phyloP scores from a whole-genome alignment of 2,888 invertebrate species.

The Ischnus inquisitorius region DNA sequence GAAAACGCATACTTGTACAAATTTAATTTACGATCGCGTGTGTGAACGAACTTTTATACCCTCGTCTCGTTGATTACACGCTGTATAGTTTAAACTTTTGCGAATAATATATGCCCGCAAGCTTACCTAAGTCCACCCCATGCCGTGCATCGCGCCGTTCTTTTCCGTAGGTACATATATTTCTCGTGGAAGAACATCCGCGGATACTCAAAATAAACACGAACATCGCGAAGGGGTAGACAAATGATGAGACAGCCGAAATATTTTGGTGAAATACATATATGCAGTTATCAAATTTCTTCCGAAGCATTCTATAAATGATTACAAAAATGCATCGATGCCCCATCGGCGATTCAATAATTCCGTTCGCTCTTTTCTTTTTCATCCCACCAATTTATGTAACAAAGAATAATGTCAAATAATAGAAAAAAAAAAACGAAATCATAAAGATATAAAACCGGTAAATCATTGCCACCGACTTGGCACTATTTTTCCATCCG shows the following conservation, averaged over 20 bases:
- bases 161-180: not conserved
- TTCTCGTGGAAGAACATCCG: not conserved
- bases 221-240: not conserved
- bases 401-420: too few relatives aligned
- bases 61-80: not conserved
- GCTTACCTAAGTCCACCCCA: not conserved
- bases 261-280: not conserved
- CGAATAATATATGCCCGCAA: not conserved
- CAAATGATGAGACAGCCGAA: not conserved
- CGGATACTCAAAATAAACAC: not conserved
- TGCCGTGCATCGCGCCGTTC: not conserved
- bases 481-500: too few relatives aligned
- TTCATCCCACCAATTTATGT: too few relatives aligned
- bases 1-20: not conserved
- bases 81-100: not conserved
- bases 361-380: too few relatives aligned
- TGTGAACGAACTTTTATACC: not conserved
- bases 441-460: too few relatives aligned
- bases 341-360: too few relatives aligned
- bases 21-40: not conserved
- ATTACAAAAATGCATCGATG: too few relatives aligned
- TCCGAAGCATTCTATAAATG: too few relatives aligned
- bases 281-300: too few relatives aligned
- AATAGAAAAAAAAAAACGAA: too few relatives aligned
- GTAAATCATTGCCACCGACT: too few relatives aligned